A percentile compares a stretch with the other conserved stretches of the same genome.
Evolutionary conservation across 2,888 invertebrate species (phyloP).

Genomic region (Ryuthela nishihirai): DNA sequence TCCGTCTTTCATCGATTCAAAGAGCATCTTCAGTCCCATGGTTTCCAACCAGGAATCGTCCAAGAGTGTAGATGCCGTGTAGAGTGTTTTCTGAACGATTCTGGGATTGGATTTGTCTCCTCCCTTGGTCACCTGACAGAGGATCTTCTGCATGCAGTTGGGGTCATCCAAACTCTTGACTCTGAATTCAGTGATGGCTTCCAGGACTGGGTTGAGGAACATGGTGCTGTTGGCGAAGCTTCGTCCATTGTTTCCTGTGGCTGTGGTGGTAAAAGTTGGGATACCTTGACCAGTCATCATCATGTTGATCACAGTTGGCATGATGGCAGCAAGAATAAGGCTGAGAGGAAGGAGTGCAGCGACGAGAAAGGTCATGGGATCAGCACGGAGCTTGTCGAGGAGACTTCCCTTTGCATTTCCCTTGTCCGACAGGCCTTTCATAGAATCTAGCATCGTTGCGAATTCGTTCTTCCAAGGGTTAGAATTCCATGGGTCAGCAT

Average conservation of each 20-base stretch:
- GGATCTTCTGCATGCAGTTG: constrained; percentile 9
- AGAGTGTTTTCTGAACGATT: constrained; percentile 8
- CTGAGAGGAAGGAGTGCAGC: constrained; percentile 8
- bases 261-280: constrained; percentile 5
- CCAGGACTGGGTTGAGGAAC: constrained; percentile 2
- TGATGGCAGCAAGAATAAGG: constrained; percentile 15
- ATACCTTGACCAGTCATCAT: not conserved
- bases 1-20: constrained; percentile 14
- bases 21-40: constrained; percentile 13
- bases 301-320: constrained; percentile 6
- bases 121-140: constrained; percentile 14
- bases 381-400: constrained; percentile 11
- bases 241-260: constrained; percentile 9
- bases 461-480: constrained; percentile 5
- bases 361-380: constrained; percentile 5
- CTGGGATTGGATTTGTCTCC: constrained; percentile 7
- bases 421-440: not conserved
- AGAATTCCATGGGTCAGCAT: constrained; percentile 18
- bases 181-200: constrained; percentile 11
- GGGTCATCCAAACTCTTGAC: not conserved
- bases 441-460: constrained; percentile 8
- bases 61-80: constrained; percentile 7
- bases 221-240: not conserved
- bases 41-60: constrained; percentile 18
- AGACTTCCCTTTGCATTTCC: not conserved